Evolutionary conservation across 2,888 invertebrate genomes (phyloP).

Genomic region (Zeuzera pyrina): DNA sequence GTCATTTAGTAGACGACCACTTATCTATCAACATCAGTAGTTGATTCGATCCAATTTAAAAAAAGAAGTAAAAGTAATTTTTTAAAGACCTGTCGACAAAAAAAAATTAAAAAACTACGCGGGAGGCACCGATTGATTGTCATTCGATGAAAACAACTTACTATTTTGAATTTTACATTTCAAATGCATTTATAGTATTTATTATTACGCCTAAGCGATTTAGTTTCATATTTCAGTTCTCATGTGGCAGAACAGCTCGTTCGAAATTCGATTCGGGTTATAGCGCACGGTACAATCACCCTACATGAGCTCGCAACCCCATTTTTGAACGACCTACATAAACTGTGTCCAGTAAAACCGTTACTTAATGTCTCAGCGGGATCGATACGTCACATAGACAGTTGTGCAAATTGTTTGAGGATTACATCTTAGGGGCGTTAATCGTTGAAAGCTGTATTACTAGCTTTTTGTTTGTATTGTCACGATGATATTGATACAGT

Average conservation of each 20-base stretch:
- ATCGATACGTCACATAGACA: conserved; percentile 47
- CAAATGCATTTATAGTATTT: too few species aligned
- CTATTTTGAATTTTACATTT: too few species aligned
- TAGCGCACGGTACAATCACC: conserved; percentile 47
- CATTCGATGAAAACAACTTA: too few species aligned
- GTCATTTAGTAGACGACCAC: conserved; percentile 41
- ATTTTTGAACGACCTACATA: conserved; percentile 62
- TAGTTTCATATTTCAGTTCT: too few species aligned
- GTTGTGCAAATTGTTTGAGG: conserved; percentile 65
- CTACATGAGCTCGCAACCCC: conserved; percentile 54
- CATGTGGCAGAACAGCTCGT: conserved; percentile 25
- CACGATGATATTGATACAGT: conserved; percentile 43
- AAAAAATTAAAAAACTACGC: conserved; percentile 38
- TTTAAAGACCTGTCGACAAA: conserved; percentile 23
- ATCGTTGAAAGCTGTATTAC: conserved; percentile 41
- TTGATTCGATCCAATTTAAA: conserved; percentile 35
- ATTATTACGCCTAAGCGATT: too few species aligned
- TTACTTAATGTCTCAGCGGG: conserved; percentile 52
- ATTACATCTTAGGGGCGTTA: conserved; percentile 49
- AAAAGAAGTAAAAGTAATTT: too few species aligned
- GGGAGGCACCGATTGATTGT: conserved; percentile 43
- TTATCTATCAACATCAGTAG: conserved; percentile 45
- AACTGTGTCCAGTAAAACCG: conserved; percentile 59
- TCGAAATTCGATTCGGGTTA: conserved; percentile 51
- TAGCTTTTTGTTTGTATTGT: conserved; percentile 33